Evolutionary conservation across 2,797 vertebrate genomes (phyloP), one percentile per base, ranked within the genome.

Genomic region (Propithecus deckenii): DNA sequence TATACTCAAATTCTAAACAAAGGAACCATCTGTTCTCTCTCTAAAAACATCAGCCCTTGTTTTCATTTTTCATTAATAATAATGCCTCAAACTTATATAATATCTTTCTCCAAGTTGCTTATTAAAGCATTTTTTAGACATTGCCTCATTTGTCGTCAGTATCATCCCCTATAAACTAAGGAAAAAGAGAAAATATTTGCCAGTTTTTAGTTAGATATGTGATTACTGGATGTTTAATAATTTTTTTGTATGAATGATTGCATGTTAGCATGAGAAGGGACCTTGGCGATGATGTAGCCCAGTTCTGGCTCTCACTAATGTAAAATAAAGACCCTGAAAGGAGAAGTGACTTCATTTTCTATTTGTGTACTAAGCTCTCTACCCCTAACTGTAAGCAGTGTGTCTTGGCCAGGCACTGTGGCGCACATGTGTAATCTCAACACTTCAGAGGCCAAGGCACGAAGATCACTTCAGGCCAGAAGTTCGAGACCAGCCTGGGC

Each of bases 21-120:
- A 98, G 69, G 91, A 96, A 75, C 97, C 97, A 98, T 98, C 97
- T 98, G 97, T 93, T 97, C 95, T 85, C 85, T 52, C 95, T 96
- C 92, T 61, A 57, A 97, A 97, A 98, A 97, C 96, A 98, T 96
- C 92, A 35, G 83, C 83, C 86, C 91, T 95, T 97, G 94, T 98
- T 98, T 97, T 94, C 92, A 14, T 92, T 96, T 96, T 25, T 92
- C 35, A 6, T 96, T 97, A 97, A 97, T 97, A 97, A 98, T 94
- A 95, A 96, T 94, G 92, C 94, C 95, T 98, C 93, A 92, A 95
- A 97, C 93, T 96, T 96, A 96, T 84, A 97, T 87, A 71, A 94
- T 86, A 84, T 96, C 94, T 93, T 91, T 59, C 79, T 71, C 81
- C 87, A 94, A 96, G 61, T 97, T 96, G 94, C 95, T 97, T 97